Conservation (phyloP, 1,140 invertebrate species). For the Drosophila guanche region DNA sequence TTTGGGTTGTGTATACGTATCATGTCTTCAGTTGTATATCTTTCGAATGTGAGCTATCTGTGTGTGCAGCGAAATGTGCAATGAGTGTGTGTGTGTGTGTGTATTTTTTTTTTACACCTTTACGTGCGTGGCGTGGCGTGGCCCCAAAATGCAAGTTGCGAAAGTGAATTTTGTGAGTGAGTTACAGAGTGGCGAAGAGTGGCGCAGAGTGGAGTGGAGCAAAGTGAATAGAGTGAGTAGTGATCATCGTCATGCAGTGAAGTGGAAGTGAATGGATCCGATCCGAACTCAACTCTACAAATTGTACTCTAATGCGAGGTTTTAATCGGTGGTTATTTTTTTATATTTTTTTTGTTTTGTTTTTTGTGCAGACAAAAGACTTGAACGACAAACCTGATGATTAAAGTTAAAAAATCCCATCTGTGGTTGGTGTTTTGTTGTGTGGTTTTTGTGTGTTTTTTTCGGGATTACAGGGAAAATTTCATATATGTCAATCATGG, state of each 20-base stretch:
- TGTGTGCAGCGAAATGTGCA: constrained; percentile 75
- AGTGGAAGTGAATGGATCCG: constrained; percentile 56
- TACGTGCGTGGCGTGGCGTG: constrained; percentile 47
- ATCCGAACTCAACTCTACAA: constrained; percentile 31
- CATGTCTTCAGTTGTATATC: constrained; percentile 5
- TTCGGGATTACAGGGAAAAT: constrained; percentile 42
- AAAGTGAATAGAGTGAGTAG: neutral
- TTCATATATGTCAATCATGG: constrained; percentile 49
- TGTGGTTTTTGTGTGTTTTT: constrained; percentile 28
- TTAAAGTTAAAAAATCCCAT: constrained; percentile 83
- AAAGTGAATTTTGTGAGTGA: constrained; percentile 61
- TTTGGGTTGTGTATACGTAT: constrained; percentile 8
- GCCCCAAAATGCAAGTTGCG: constrained; percentile 70
- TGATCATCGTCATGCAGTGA: constrained; percentile 51
- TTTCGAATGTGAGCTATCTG: constrained; percentile 8
- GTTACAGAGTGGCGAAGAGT: constrained; percentile 20
- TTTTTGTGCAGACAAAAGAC: constrained; percentile 79
- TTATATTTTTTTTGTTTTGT: constrained; percentile 21
- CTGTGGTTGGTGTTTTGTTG: constrained; percentile 63
- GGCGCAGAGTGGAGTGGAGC: constrained; percentile 15
- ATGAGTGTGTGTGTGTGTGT: constrained; percentile 44
- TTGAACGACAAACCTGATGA: constrained; percentile 83
- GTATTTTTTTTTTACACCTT: constrained; percentile 45
- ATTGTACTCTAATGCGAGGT: constrained; percentile 50
- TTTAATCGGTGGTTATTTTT: constrained; percentile 41